Evolutionary conservation across 2,888 invertebrate genomes (phyloP), one percentile per base, ranked within the genome.

Genomic region (Iselma pallidipennis): DNA sequence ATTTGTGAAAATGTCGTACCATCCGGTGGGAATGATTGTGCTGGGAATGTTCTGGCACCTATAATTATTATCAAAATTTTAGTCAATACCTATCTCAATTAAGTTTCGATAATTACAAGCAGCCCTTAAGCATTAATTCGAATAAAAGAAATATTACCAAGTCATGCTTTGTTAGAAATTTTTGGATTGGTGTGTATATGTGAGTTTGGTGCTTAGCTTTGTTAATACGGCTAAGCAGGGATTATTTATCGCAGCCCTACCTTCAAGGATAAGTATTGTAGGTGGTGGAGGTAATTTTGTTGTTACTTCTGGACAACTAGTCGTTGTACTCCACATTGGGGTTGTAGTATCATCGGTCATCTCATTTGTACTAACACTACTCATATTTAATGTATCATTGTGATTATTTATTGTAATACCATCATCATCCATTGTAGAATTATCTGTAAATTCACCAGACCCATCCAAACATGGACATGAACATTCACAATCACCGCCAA

Each of bases 1-100:
- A 96, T 92, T 85, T 95, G 94, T 74, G 91, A 91, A 83, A 95
- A 95, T 56, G 95, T 94, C 72, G 94, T 95, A 71, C 95, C 94
- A 80, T 95, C 95, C 63, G 95, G 95, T 71, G 95, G 95, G 79
- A 95, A 94, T 71, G 94, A 93, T 81, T 94, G 89, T 66, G 92
- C 92, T 69, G 94, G 94, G 80, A 94, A 93, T 69, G 93, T 92
- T 83, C 92, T 89, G 76, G 91, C 92, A 84, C 93, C 94, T 94
- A 65, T 31, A 51, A 57, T 50, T 54, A 57, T 28, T 21, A 19
- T 21, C 10, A 29, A 2, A 9, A 9, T 29, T 5, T 16, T 19
- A 16, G 19, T n/a, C n/a, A 42, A 19, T 37, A n/a, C 1, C 5
- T 28, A 51, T 7, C 19, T 5, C n/a, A 29, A 21, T 19, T 2